Base-by-base conservation (phyloP, 2,113 vertebrate species). In the Sylvilagus bachmani region DNA sequence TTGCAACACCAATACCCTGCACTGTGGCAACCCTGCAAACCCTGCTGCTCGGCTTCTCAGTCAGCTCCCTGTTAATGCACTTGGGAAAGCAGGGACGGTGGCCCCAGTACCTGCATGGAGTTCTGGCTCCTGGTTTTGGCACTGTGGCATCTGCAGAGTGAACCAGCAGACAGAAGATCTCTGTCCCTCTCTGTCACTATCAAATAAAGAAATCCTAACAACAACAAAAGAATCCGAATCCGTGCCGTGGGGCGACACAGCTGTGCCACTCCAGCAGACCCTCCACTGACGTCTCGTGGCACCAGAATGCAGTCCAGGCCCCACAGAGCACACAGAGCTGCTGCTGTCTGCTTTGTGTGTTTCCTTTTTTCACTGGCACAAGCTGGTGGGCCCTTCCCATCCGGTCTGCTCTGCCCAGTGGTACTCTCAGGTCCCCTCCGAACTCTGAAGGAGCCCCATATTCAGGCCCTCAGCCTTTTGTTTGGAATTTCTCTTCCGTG, bases 221-320 rank as follows among this genome's bases (percentile, higher is more conserved):
- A 8, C 44, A 44, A 44, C 44, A 44, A 6, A 44, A 44, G 6
- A 44, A 44, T 44, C 44, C 6, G 44, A 44, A 44, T 44, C 44
- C 44, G 44, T 44, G 44, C 44, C 11, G 6, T 2, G 75, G 73
- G 91, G 27, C 21, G 31, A 1, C 19, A 27, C 6, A 27, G 14
- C 29, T 38, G 1, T 11, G 13, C 10, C 1, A 6, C 51, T 33
- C 36, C 74, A 13, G 58, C 49, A 61, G 24, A 51, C 66, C 10
- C 10, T 27, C 64, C 9, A 0, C 64, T 5, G 36, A 71, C 33
- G 9, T 64, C 19, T 19, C 13, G 0, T 0, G 11, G 9, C 25
- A 82, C 70, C 24, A 44, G 64, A 29, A 17, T 2, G 0, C 36
- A 66, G 70, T 64, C 13, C 70, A 3, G n/a, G 62, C 64, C 77